Base-by-base conservation (phyloP, 2,888 invertebrate species). In the Camptogramma bilineatum region DNA sequence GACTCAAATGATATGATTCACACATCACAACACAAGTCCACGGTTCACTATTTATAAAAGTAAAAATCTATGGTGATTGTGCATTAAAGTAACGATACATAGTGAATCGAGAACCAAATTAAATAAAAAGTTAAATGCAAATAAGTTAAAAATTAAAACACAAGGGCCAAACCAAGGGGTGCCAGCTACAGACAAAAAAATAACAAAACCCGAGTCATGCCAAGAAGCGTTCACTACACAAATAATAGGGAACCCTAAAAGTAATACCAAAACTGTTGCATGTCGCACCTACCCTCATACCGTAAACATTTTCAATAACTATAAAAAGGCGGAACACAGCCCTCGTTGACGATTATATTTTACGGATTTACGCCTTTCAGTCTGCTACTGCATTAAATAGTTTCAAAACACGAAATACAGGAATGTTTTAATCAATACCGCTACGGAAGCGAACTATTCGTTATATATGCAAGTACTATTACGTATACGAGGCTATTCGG, bases 121-220 rank as follows among this genome's bases (percentile, higher is more conserved):
- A 76, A 75, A 73, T 72, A 77, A 76, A 73, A 77, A 58, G 47
- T 44, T 47, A 19, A 67, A 73, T 75, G 82, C 69, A 71, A 71
- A 73, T 77, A 72, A 78, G 72, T 73, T 72, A 78, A 76, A 74
- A 69, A 81, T 79, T 77, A 77, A 83, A 84, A 88, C 82, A 90
- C 86, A 89, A 88, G 90, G 90, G 89, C 90, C 91, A 90, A 91
- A 91, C 92, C 91, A 91, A 86, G 86, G 89, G 86, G 92, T 92
- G 92, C 92, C 92, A 91, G 87, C 91, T 92, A 91, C 91, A 87
- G 88, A 90, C 84, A 80, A 87, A 78, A 42, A 77, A 75, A 80
- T 81, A 71, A 81, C 76, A 84, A 83, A 86, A n/a, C n/a, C 78
- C 72, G 80, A 85, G 82, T 80, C 92, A 92, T 92, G 92, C 92